These are phyloP conservation scores for Bombus cullumanus DNA, from an alignment of 1,140 invertebrate genomes.

Conservation along the genomic window DNA sequence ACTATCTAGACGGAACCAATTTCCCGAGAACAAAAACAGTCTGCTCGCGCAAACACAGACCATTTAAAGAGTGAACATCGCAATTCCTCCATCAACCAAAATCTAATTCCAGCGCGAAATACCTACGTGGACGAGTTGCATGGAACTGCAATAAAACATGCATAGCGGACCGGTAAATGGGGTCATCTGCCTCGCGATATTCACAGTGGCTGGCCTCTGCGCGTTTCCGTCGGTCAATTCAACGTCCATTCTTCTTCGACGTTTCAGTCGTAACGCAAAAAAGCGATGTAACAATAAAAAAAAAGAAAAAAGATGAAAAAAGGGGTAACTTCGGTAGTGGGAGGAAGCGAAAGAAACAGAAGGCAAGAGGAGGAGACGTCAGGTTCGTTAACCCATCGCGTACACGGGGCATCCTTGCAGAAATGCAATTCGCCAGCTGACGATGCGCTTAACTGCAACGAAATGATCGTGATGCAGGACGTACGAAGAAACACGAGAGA, in stretches of 20 bases:
- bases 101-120: neutral
- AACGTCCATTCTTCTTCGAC: slow-evolving; percentile 40
- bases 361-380: slow-evolving; percentile 22
- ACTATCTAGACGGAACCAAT: neutral
- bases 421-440: slow-evolving; percentile 77
- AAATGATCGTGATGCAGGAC: slow-evolving; percentile 58
- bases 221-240: slow-evolving; percentile 33
- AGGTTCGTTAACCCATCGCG: slow-evolving; percentile 64
- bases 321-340: slow-evolving; percentile 6
- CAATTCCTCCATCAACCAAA: neutral
- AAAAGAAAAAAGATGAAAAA: slow-evolving; percentile 15
- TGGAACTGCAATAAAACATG: neutral
- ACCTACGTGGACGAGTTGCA: neutral
- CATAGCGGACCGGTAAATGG: neutral
- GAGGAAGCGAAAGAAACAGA: neutral
- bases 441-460: slow-evolving; percentile 73
- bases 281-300: neutral
- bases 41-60: neutral
- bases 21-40: neutral
- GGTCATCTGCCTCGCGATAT: slow-evolving; percentile 47
- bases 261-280: slow-evolving; percentile 38
- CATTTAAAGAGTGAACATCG: neutral
- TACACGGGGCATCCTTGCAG: slow-evolving; percentile 37
- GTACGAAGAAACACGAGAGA: slow-evolving; percentile 11
- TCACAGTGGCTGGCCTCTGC: slow-evolving; percentile 16